Conservation (phyloP, 2,113 vertebrate species). For the Ctenomys sociabilis region DNA sequence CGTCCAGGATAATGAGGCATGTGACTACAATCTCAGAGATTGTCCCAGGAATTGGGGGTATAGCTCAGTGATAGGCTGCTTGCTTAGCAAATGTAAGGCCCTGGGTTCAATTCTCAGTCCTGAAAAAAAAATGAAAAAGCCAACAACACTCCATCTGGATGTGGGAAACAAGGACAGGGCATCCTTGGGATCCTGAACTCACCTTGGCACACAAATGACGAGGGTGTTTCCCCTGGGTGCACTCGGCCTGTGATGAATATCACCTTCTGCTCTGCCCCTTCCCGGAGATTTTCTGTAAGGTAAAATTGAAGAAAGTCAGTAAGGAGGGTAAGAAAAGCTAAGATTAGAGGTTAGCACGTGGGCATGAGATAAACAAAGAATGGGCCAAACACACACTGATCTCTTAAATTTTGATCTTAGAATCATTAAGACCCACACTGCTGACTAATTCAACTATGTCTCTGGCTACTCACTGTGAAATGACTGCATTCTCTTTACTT, state of each 20-base stretch:
- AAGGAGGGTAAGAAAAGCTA: background rate
- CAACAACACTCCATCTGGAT: background rate
- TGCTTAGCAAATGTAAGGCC: background rate
- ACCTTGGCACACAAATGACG: conserved; percentile 99
- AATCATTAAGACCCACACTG: conserved; percentile 4
- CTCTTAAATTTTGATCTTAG: conserved; percentile 10
- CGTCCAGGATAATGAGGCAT: background rate
- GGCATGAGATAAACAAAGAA: background rate
- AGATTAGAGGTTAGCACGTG: background rate
- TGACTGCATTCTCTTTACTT: background rate
- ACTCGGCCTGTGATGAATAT: conserved; percentile 97
- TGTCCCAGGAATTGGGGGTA: background rate
- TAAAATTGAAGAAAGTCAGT: conserved; percentile 52
- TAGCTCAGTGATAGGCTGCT: background rate
- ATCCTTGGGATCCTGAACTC: conserved; percentile 72
- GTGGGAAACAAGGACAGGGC: rapidly evolving
- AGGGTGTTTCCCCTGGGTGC: conserved; percentile 97
- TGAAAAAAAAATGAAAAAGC: background rate
- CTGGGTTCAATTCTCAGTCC: background rate
- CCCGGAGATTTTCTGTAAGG: conserved; percentile 88
- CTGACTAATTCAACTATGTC: background rate
- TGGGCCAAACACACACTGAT: background rate
- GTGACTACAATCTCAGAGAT: background rate
- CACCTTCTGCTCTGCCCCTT: conserved; percentile 93
- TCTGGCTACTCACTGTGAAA: conserved; percentile 18